phyloP scores from a whole-genome alignment of 2,113 vertebrate genomes.

The Nothocercus nigrocapillus region DNA sequence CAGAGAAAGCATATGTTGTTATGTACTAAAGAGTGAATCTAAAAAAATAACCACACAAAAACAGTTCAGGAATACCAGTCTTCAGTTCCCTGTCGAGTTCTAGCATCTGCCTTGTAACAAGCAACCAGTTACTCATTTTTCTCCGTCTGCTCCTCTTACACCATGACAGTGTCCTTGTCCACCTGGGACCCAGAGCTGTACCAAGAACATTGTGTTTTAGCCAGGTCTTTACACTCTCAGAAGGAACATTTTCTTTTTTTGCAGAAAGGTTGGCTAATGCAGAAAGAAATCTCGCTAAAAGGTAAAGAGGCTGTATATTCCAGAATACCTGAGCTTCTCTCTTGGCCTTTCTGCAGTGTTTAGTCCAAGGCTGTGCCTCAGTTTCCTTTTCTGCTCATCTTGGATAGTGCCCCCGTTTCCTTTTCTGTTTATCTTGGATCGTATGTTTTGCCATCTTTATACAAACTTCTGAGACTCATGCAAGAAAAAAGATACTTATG shows the following conservation, averaged over 20 bases:
- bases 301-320: background rate
- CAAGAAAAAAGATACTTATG: background rate
- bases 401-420: background rate
- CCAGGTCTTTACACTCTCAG: background rate
- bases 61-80: background rate
- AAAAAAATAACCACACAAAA: background rate
- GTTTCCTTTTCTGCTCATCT: background rate
- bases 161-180: background rate
- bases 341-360: background rate
- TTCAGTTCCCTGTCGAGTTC: background rate
- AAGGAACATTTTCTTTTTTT: background rate
- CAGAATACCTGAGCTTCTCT: background rate
- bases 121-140: background rate
- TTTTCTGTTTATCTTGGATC: background rate
- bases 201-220: background rate
- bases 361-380: background rate
- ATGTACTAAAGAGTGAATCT: background rate
- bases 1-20: slow-evolving; percentile 39
- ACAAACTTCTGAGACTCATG: background rate
- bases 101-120: background rate
- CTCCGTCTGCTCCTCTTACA: background rate
- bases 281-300: background rate
- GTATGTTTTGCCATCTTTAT: background rate
- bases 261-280: background rate
- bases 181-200: background rate